Evolutionary conservation across 2,888 invertebrate species (phyloP).

Genomic region (Thelaira solivaga): DNA sequence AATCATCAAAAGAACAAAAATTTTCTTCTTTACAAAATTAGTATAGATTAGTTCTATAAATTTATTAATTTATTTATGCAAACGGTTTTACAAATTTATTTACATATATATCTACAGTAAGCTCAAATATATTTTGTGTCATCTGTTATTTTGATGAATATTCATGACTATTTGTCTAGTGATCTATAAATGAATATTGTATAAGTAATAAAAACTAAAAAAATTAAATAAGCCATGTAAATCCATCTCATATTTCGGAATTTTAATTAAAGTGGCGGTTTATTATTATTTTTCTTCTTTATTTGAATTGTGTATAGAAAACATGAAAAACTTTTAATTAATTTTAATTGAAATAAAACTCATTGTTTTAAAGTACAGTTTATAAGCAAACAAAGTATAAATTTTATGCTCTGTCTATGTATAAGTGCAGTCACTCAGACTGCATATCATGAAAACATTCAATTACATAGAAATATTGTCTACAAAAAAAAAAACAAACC

Average conservation of each 20-base stretch:
- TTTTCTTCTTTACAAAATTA: no score
- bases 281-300: slow-evolving; percentile 27
- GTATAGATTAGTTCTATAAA: no score
- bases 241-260: slow-evolving; percentile 55
- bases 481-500: slow-evolving; percentile 12
- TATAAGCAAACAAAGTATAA: slow-evolving; percentile 21
- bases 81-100: no score
- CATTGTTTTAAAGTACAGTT: slow-evolving; percentile 61
- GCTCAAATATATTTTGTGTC: not conserved
- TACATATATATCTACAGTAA: slow-evolving; percentile 11
- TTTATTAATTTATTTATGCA: no score
- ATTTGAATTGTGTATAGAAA: slow-evolving; percentile 14
- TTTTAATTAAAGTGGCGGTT: slow-evolving; percentile 51
- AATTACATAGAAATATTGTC: slow-evolving; percentile 41
- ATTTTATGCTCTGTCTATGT: slow-evolving; percentile 6
- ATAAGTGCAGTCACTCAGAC: not conserved
- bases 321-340: slow-evolving; percentile 59
- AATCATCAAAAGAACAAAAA: no score
- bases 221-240: slow-evolving; percentile 12
- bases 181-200: slow-evolving; percentile 51
- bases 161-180: slow-evolving; percentile 47
- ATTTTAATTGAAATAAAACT: slow-evolving; percentile 58
- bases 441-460: not conserved
- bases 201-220: slow-evolving; percentile 4
- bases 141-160: slow-evolving; percentile 36